A percentile compares a stretch with the other conserved stretches of the same genome.
These are phyloP conservation scores for Diadema setosum DNA, from an alignment of 35 echinoderm and acorn worm species.

Conservation along the genomic window DNA sequence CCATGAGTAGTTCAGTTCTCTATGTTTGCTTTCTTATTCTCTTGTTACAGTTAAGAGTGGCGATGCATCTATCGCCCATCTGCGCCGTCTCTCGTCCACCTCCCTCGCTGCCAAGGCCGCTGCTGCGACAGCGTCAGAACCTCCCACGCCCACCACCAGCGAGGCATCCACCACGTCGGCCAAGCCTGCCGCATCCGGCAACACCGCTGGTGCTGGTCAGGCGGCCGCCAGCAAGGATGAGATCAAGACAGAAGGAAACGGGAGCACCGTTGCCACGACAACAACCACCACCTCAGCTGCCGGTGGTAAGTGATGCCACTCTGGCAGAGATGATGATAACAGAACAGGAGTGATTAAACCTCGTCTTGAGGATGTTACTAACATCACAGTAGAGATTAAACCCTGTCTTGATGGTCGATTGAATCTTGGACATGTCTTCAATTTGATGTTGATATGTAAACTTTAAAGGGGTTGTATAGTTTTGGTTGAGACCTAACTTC, in stretches of 20 bases:
- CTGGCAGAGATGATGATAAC: too few relatives aligned
- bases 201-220: background rate
- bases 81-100: background rate
- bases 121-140: background rate
- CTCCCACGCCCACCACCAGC: background rate
- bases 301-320: too few relatives aligned
- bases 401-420: too few relatives aligned
- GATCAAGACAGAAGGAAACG: conserved; percentile 28
- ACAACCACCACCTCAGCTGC: conserved; percentile 17
- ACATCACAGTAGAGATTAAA: too few relatives aligned
- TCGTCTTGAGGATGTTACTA: too few relatives aligned
- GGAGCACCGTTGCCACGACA: background rate
- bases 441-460: too few relatives aligned
- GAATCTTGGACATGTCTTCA: too few relatives aligned
- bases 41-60: conserved; percentile 39
- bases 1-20: too few relatives aligned
- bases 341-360: too few relatives aligned
- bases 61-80: background rate
- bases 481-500: too few relatives aligned
- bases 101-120: background rate
- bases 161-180: background rate
- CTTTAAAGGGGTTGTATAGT: too few relatives aligned
- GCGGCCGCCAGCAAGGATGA: background rate
- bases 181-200: background rate
- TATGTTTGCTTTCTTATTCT: too few relatives aligned